A percentile compares a stretch with the other conserved stretches of the same genome.
Conservation (phyloP, 2,113 vertebrate species). For the Suncus etruscus region DNA sequence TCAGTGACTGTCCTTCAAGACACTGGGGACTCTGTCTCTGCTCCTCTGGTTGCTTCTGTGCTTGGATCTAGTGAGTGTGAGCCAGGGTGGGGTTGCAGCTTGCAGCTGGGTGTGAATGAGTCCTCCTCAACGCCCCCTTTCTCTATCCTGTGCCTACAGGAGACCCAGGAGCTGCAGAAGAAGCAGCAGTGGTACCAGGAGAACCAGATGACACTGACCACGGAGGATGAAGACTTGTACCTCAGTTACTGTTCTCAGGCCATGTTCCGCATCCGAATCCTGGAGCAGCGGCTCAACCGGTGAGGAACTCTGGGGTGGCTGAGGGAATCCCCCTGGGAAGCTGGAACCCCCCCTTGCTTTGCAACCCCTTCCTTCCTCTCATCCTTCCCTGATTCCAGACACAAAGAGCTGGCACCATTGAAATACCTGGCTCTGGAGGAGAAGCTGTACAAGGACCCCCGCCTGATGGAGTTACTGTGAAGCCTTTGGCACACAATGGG, state of each 20-base stretch:
- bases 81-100: no score
- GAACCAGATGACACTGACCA: conserved; percentile 83
- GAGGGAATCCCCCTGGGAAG: not conserved
- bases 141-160: conserved; percentile 72
- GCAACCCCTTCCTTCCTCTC: not conserved
- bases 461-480: conserved; percentile 68
- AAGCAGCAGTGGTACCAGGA: conserved; percentile 89
- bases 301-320: conserved; percentile 40
- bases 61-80: not conserved
- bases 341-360: not conserved
- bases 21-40: not conserved
- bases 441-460: conserved; percentile 86
- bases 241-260: conserved; percentile 85
- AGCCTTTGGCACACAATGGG: rapidly evolving
- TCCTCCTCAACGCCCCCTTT: no score
- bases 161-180: conserved; percentile 87
- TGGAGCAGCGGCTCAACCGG: conserved; percentile 87
- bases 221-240: conserved; percentile 85
- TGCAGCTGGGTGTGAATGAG: not conserved
- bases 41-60: not conserved
- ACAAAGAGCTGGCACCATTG: conserved; percentile 85
- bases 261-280: conserved; percentile 85
- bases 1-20: not conserved
- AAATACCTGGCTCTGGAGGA: conserved; percentile 86
- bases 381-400: conserved; percentile 74